phyloP scores from a whole-genome alignment of 2,888 invertebrate genomes.

The Trichogramma dendrolimi region DNA sequence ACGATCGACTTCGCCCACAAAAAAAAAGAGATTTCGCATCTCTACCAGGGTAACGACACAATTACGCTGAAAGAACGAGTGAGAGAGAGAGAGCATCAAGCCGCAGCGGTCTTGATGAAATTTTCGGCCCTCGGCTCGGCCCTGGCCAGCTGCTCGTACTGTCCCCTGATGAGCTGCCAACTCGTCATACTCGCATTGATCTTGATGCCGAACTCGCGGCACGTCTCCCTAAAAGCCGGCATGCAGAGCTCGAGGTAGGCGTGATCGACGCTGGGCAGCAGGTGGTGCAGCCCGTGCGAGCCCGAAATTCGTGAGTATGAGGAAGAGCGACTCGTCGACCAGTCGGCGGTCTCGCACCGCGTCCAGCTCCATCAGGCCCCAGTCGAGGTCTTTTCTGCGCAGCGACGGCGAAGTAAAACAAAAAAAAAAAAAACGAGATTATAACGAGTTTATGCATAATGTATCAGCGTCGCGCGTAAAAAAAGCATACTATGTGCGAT shows the following conservation, averaged over 20 bases:
- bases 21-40: too few relatives aligned
- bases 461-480: not conserved
- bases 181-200: slow-evolving; percentile 49
- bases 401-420: too few relatives aligned
- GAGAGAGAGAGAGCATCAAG: not conserved
- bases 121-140: slow-evolving; percentile 44
- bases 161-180: slow-evolving; percentile 63
- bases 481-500: not conserved
- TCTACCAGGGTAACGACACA: too few relatives aligned
- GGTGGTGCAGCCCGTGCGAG: slow-evolving; percentile 73
- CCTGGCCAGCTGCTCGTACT: slow-evolving; percentile 61
- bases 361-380: slow-evolving; percentile 75
- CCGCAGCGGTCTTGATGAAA: not conserved
- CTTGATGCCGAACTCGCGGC: slow-evolving; percentile 61
- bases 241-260: slow-evolving; percentile 65
- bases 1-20: too few relatives aligned
- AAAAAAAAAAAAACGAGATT: too few relatives aligned
- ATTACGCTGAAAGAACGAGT: too few relatives aligned
- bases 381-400: slow-evolving; percentile 61
- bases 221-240: slow-evolving; percentile 61
- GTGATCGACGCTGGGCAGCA: slow-evolving; percentile 78
- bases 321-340: slow-evolving; percentile 62
- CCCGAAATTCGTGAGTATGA: slow-evolving; percentile 73
- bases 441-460: too few relatives aligned
- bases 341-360: slow-evolving; percentile 69